Evolutionary conservation across 2,113 vertebrate species (phyloP).

Genomic region (Malurus cyaneus): DNA sequence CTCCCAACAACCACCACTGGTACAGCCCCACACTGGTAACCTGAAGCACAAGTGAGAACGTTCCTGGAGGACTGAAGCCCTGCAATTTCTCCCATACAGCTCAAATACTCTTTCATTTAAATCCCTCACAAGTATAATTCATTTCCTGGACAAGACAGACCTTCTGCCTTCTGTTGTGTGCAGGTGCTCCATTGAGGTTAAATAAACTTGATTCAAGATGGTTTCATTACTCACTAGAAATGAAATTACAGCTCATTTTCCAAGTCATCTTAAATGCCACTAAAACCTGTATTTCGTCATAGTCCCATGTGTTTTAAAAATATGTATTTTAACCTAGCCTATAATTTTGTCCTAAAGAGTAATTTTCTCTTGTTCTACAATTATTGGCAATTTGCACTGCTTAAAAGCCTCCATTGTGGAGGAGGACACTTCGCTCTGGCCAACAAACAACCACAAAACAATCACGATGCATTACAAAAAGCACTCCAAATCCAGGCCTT

Average conservation of each 20-base stretch:
- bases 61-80: not conserved
- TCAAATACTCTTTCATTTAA: not conserved
- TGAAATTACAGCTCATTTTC: not conserved
- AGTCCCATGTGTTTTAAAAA: not conserved
- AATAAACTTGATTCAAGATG: not conserved
- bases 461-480: not conserved
- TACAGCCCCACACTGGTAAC: not conserved
- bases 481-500: not conserved
- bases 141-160: not conserved
- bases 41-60: rapidly evolving
- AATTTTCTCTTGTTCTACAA: conserved; percentile 11
- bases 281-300: not conserved
- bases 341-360: conserved; percentile 29
- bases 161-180: not conserved
- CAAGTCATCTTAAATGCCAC: not conserved
- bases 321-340: not conserved
- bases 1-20: not conserved
- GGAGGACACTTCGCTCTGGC: not conserved
- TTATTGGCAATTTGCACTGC: conserved; percentile 15
- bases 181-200: not conserved
- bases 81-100: not conserved
- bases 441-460: conserved; percentile 13
- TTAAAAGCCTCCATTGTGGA: not conserved
- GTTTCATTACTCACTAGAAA: not conserved
- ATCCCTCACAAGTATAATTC: not conserved